Evolutionary conservation across 1,140 invertebrate genomes (phyloP).

Genomic region (Drosophila funebris): DNA sequence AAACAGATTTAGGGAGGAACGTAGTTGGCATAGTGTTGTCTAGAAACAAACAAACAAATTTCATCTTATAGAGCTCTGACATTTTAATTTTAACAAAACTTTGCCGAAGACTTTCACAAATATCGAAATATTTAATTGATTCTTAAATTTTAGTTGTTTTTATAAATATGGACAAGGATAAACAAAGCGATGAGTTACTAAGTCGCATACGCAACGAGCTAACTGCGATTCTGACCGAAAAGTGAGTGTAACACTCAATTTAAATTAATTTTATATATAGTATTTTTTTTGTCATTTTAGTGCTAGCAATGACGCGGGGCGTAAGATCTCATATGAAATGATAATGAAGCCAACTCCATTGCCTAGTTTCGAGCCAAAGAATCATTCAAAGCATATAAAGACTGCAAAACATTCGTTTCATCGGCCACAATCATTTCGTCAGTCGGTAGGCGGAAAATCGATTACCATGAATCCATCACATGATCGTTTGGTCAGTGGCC

Average conservation of each 20-base stretch:
- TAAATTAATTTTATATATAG: not conserved
- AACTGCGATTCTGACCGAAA: slow-evolving; percentile 58
- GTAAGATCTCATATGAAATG: slow-evolving; percentile 35
- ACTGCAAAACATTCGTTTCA: not conserved
- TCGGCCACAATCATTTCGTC: slow-evolving; percentile 24
- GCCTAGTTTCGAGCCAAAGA: slow-evolving; percentile 20
- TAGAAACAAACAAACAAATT: slow-evolving; percentile 53
- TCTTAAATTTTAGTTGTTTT: slow-evolving; percentile 43
- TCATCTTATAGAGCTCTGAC: not conserved
- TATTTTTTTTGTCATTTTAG: slow-evolving; percentile 5
- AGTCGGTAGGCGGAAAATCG: slow-evolving; percentile 30
- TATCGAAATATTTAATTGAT: not conserved
- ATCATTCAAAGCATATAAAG: not conserved
- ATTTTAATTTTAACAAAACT: slow-evolving; percentile 4
- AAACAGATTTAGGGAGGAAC: not conserved
- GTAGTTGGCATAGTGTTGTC: slow-evolving; percentile 54
- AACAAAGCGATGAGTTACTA: slow-evolving; percentile 56
- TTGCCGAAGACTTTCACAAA: not conserved
- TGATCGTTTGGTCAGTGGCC: not conserved
- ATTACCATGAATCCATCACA: slow-evolving; percentile 35
- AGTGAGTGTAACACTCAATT: slow-evolving; percentile 39
- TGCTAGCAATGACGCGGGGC: slow-evolving; percentile 31
- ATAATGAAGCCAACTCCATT: slow-evolving; percentile 56
- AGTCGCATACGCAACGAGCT: slow-evolving; percentile 64
- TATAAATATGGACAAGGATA: slow-evolving; percentile 48